These are phyloP conservation scores for Platygyra sinensis DNA, from an alignment of 64 coral and sea anemone species.

Conservation along the genomic window DNA sequence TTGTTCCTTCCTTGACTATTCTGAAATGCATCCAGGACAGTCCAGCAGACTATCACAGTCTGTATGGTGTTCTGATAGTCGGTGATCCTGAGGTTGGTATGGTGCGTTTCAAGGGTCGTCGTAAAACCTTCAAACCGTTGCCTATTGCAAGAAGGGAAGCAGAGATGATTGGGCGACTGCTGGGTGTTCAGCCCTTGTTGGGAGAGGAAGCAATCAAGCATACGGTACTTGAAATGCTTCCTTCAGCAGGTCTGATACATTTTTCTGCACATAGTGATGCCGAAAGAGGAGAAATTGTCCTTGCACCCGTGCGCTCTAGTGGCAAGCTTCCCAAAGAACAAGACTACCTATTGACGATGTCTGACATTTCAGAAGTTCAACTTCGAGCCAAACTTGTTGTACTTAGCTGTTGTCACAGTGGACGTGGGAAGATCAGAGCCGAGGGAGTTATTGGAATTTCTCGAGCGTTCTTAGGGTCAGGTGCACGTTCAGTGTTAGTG, in stretches of 20 bases:
- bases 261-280: neutral
- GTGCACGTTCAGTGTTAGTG: too few relatives aligned
- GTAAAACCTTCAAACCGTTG: too few relatives aligned
- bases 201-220: neutral
- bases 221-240: neutral
- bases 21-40: too few relatives aligned
- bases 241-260: neutral
- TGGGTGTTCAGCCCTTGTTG: neutral
- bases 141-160: neutral
- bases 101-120: too few relatives aligned
- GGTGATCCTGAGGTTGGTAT: too few relatives aligned
- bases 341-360: conserved; percentile 1
- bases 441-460: neutral
- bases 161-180: neutral
- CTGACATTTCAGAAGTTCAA: neutral
- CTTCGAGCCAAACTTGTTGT: neutral
- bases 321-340: neutral
- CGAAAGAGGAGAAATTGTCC: neutral
- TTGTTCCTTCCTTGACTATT: too few relatives aligned
- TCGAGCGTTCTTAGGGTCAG: too few relatives aligned
- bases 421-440: neutral
- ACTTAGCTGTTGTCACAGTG: neutral
- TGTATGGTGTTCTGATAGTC: too few relatives aligned
- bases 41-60: too few relatives aligned
- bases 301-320: neutral